Percentiles rank a stretch among this genome's conserved stretches.
phyloP scores from a whole-genome alignment of 2,113 vertebrate species.

The Maccullochella peelii region DNA sequence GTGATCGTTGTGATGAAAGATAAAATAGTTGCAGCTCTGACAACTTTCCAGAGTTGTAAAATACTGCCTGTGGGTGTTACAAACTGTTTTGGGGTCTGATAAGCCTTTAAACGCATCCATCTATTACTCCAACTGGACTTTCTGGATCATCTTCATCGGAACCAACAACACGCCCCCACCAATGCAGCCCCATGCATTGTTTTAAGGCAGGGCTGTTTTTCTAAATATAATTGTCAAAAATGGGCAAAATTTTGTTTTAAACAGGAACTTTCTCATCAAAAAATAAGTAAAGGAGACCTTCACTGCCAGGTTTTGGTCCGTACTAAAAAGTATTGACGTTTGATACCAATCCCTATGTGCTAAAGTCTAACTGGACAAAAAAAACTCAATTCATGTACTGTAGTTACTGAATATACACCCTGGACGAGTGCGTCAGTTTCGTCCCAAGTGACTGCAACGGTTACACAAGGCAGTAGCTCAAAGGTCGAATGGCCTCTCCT shows the following conservation, averaged over 20 bases:
- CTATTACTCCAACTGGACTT: no score
- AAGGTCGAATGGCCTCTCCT: conserved; percentile 56
- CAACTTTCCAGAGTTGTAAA: background rate
- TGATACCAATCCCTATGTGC: background rate
- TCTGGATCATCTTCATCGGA: background rate
- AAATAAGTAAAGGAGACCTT: background rate
- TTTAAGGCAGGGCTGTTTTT: background rate
- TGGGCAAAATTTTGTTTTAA: background rate
- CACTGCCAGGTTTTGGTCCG: background rate
- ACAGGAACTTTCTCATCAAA: background rate
- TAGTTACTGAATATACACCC: background rate
- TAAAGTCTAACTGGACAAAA: background rate
- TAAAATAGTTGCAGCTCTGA: background rate
- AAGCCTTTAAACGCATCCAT: background rate
- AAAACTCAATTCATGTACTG: background rate
- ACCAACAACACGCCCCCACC: background rate
- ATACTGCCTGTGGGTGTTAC: background rate
- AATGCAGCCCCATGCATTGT: background rate
- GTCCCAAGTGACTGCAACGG: conserved; percentile 10
- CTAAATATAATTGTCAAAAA: no score
- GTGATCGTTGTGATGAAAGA: background rate
- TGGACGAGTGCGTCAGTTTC: background rate
- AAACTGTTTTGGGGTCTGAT: background rate
- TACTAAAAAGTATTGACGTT: background rate
- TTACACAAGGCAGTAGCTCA: conserved; percentile 50